phyloP scores from a whole-genome alignment of 1,140 invertebrate species.

The Acromyrmex echinatior region DNA sequence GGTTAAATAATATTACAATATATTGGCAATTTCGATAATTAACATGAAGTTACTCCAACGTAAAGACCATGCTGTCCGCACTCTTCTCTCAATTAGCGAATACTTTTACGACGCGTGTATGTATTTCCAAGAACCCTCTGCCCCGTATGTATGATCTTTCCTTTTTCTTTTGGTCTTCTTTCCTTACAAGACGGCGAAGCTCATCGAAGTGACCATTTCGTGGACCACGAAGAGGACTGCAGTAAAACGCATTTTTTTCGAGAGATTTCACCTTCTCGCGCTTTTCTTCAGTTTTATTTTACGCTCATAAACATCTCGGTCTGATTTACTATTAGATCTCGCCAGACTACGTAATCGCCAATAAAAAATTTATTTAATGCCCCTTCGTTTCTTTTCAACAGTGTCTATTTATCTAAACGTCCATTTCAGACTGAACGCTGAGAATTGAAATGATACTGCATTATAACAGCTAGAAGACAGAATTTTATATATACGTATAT shows the following conservation, averaged over 20 bases:
- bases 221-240: not conserved
- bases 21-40: constrained; percentile 15
- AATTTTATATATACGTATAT: constrained; percentile 15
- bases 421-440: not conserved
- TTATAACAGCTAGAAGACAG: not conserved
- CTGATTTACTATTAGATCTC: constrained; percentile 47
- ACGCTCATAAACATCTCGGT: constrained; percentile 27
- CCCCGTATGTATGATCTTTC: not conserved
- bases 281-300: constrained; percentile 25
- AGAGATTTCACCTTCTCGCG: constrained; percentile 4
- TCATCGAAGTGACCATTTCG: constrained; percentile 26
- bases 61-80: not conserved
- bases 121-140: constrained; percentile 19
- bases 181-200: not conserved
- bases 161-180: not conserved
- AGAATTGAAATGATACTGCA: constrained; percentile 15
- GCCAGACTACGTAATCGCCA: not conserved
- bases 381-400: not conserved
- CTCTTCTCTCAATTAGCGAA: constrained; percentile 32
- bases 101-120: constrained; percentile 18
- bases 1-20: constrained; percentile 26
- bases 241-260: constrained; percentile 49
- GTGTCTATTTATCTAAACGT: not conserved
- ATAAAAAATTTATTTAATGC: constrained; percentile 33
- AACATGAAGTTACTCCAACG: constrained; percentile 2